Percentiles rank a stretch among this genome's conserved stretches.
phyloP scores from a whole-genome alignment of 2,113 vertebrate genomes.

The Vireo altiloquus region DNA sequence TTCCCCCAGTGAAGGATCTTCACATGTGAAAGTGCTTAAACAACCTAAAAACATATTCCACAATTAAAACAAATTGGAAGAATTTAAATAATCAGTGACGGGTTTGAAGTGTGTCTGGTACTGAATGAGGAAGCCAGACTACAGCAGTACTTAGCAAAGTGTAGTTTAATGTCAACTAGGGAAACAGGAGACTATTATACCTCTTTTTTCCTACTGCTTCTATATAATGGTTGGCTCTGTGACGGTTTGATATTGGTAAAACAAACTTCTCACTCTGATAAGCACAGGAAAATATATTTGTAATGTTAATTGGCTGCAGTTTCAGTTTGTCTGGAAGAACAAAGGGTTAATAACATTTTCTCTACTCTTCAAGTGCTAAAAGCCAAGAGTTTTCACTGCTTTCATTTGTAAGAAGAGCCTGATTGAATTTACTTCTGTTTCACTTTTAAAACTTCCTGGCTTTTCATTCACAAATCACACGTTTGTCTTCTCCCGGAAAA shows the following conservation, averaged over 20 bases:
- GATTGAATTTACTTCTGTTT: conserved; percentile 61
- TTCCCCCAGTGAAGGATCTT: background rate
- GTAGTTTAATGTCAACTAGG: background rate
- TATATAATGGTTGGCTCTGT: background rate
- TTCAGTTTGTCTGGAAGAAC: background rate
- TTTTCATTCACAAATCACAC: conserved; percentile 74
- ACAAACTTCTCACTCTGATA: background rate
- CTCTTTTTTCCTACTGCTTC: background rate
- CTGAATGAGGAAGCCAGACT: background rate
- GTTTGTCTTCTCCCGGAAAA: conserved; percentile 67
- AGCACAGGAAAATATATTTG: background rate
- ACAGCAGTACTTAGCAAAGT: background rate
- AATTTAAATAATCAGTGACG: background rate
- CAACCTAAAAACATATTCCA: background rate
- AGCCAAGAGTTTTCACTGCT: conserved; percentile 1
- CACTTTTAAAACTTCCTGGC: conserved; percentile 70
- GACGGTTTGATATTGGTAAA: background rate
- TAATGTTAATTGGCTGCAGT: background rate
- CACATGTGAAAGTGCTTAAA: background rate
- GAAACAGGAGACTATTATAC: background rate
- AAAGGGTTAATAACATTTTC: conserved; percentile 38
- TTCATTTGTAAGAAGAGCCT: conserved; percentile 37
- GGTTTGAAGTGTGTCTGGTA: background rate
- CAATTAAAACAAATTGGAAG: background rate
- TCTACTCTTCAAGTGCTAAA: background rate